phyloP scores from a whole-genome alignment of 2,888 invertebrate species.

The Phyllotreta striolata region DNA sequence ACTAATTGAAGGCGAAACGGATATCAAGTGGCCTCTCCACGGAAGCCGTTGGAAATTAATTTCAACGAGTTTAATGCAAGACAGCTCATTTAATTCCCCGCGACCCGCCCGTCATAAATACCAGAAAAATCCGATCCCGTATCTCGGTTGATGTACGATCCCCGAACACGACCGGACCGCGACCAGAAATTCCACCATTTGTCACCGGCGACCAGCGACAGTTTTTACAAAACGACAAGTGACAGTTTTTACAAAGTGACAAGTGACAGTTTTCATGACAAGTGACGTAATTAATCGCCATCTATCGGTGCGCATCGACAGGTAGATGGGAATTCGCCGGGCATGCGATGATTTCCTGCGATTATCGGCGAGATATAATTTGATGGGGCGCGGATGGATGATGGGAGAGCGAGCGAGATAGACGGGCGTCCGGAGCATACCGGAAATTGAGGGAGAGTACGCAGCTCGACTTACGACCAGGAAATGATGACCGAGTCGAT shows the following conservation, averaged over 20 bases:
- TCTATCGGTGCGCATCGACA: conserved; percentile 47
- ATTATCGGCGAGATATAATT: conserved; percentile 59
- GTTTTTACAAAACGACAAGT: too few species aligned
- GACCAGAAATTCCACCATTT: too few species aligned
- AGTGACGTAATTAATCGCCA: conserved; percentile 32
- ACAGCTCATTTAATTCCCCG: conserved; percentile 47
- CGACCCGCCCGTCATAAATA: background rate
- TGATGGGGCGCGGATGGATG: conserved; percentile 56
- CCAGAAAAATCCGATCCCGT: background rate
- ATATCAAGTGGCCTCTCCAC: background rate
- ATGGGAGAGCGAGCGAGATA: conserved; percentile 46
- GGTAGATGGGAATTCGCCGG: conserved; percentile 55
- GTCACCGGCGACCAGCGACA: too few species aligned
- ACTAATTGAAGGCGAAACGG: too few species aligned
- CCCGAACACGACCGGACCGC: too few species aligned
- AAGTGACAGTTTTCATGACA: too few species aligned
- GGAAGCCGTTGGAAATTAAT: conserved; percentile 46
- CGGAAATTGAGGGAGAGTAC: conserved; percentile 63
- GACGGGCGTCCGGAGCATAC: conserved; percentile 38
- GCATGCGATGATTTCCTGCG: conserved; percentile 63
- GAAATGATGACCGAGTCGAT: conserved; percentile 61
- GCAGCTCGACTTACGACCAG: conserved; percentile 57
- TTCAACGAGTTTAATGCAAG: conserved; percentile 49
- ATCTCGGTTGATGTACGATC: too few species aligned
- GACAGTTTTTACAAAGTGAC: too few species aligned